Base-by-base conservation (phyloP, 2,888 invertebrate species). In the Labia minor region DNA sequence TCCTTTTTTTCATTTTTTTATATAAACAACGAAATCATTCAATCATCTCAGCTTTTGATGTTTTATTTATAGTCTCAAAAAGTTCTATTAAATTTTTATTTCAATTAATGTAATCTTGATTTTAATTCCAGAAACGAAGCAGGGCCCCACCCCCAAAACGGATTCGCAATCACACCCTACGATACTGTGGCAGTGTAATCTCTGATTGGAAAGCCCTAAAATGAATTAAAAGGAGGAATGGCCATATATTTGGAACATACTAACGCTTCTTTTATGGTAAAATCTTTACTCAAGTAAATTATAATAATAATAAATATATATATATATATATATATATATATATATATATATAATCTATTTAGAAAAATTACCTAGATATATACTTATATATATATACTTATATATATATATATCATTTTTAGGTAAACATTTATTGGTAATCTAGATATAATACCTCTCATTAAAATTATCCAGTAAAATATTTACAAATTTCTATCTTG, bases 121-220 rank as follows among this genome's bases (percentile, higher is more conserved):
- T 19, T 72, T 68, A 37, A 73, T 78, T 82, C 72, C 82, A 93
- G 93, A 92, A 92, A 92, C 89, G 92, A 93, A 91, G 89, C 90
- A 85, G 83, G 87, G 86, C 85, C 87, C 86, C 87, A 85, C 79
- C 80, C 80, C 80, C 86, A 89, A 86, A 87, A 79, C 78, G 84
- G 87, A 83, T 68, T 74, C 71, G 91, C 92, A 89, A 88, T 92
- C 91, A 90, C 92, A 91, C 89, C 93, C 90, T 92, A 92, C 91
- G 92, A 93, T 92, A 92, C 92, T 90, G 90, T 93, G 92, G 93
- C 93, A 92, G 92, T 93, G 91, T 93, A 92, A 93, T 85, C 86
- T 92, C 87, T 92, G 90, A 70, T 69, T 62, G 64, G 64, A 37
- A 65, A 33, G 33, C 37, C 64, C 64, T 26, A 26, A 26, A 67